Percentiles rank a stretch among this genome's conserved stretches.
Evolutionary conservation across 2,113 vertebrate genomes (phyloP).

Genomic region (Esox niger): DNA sequence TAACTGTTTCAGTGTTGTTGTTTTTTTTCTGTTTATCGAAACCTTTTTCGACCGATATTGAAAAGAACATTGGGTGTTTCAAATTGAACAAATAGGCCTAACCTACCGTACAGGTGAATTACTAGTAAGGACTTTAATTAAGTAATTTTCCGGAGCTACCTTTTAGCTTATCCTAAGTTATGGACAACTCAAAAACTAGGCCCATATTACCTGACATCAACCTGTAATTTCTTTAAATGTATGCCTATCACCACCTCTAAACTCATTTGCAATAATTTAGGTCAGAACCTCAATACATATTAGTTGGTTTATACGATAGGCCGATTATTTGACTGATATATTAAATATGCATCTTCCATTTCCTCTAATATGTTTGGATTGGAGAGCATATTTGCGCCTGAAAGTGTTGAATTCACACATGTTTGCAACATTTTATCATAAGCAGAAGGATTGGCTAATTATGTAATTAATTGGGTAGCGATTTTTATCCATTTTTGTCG

Average conservation of each 20-base stretch:
- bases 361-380: not conserved
- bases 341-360: not conserved
- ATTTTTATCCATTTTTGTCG: slow-evolving; percentile 29
- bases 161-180: no score
- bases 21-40: not conserved
- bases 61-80: not conserved
- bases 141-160: no score
- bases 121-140: no score
- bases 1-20: no score
- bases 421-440: not conserved
- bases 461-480: slow-evolving; percentile 58
- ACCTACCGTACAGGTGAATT: not conserved
- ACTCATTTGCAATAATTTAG: no score
- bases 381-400: not conserved
- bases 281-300: no score
- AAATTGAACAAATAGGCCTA: not conserved
- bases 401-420: not conserved
- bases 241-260: no score
- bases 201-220: no score
- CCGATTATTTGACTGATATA: not conserved
- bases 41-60: no score
- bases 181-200: no score
- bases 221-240: no score
- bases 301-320: not conserved
- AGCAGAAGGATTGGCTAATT: slow-evolving; percentile 42